Conservation (phyloP, 2,113 vertebrate genomes). For the Mormyrus lacerda region DNA sequence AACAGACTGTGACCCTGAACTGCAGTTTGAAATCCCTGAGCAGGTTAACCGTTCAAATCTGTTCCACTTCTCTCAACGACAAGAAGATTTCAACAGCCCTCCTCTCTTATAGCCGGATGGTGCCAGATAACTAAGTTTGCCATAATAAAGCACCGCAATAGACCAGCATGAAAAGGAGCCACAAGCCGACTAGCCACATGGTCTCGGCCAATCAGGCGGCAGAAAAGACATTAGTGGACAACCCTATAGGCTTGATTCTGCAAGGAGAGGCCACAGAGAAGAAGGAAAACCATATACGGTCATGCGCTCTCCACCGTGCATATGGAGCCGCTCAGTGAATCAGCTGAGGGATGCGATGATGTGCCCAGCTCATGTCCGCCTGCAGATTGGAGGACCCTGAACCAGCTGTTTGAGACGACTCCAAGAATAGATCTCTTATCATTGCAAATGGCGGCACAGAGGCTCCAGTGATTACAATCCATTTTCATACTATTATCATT, state of each 20-base stretch:
- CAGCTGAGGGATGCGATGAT: not conserved
- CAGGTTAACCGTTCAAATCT: not conserved
- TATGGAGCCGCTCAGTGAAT: not conserved
- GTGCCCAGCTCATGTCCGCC: not conserved
- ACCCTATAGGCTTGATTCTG: not conserved
- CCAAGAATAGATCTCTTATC: not conserved
- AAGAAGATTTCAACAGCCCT: not conserved
- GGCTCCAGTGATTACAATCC: not conserved
- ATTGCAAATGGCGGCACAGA: not conserved
- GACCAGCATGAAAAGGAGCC: not conserved
- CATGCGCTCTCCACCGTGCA: not conserved
- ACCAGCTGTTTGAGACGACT: not conserved
- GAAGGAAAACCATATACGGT: not conserved
- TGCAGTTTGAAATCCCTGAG: not conserved
- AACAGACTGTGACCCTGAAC: constrained; percentile 6
- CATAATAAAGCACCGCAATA: not conserved
- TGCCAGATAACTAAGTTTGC: not conserved
- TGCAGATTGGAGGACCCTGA: not conserved
- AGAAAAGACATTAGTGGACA: not conserved
- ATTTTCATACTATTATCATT: constrained; percentile 10
- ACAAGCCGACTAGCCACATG: not conserved
- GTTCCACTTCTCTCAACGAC: not conserved
- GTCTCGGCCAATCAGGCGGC: not conserved
- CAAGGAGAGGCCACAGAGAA: not conserved
- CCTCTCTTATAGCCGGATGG: not conserved